Percentiles rank a stretch among this genome's conserved stretches.
Conservation (phyloP, 2,888 invertebrate genomes). For the Drosophila neutralis region DNA sequence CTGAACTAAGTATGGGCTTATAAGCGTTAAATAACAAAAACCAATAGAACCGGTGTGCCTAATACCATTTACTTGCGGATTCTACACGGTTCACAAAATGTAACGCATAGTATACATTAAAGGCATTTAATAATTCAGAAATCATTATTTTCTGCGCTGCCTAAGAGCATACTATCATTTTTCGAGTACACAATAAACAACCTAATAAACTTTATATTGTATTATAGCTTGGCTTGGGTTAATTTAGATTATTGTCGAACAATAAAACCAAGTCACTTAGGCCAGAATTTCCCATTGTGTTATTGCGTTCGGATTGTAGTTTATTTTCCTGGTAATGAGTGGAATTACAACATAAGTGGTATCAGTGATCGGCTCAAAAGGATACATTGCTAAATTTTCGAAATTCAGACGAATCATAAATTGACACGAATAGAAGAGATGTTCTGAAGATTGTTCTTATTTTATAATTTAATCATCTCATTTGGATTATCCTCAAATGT, state of each 20-base stretch:
- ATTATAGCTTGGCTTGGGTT: no score
- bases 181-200: neutral
- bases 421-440: neutral
- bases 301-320: neutral
- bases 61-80: neutral
- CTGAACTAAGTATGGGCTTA: neutral
- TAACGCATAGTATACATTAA: no score
- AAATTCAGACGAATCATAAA: neutral
- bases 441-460: neutral
- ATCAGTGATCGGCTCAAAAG: neutral
- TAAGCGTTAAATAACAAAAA: neutral
- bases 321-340: neutral
- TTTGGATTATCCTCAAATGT: neutral
- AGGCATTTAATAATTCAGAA: neutral
- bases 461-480: neutral
- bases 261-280: no score
- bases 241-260: no score
- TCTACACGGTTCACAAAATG: neutral
- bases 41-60: neutral
- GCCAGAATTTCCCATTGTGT: no score
- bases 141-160: neutral
- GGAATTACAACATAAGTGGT: neutral
- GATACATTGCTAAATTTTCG: neutral
- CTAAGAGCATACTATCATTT: neutral
- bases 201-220: neutral